phyloP scores from a whole-genome alignment of 2,797 vertebrate species.

The Netta rufina region DNA sequence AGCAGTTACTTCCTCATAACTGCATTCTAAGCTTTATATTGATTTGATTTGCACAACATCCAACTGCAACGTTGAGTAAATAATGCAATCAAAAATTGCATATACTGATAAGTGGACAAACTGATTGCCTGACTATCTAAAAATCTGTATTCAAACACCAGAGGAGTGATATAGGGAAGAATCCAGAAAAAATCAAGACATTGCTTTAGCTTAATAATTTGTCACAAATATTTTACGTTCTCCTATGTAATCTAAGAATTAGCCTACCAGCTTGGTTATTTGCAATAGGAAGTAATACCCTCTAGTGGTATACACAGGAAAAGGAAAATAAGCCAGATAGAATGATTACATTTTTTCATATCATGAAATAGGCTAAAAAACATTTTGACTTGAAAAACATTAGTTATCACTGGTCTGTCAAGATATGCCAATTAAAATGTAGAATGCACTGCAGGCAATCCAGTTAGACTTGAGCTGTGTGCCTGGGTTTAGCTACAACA shows the following conservation, averaged over 20 bases:
- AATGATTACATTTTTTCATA: neutral
- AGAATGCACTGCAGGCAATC: neutral
- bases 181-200: neutral
- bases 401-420: neutral
- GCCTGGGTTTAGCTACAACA: neutral
- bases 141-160: neutral
- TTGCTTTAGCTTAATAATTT: slow-evolving; percentile 2
- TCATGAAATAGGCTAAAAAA: neutral
- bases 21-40: neutral
- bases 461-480: neutral
- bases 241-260: neutral
- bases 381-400: neutral
- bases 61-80: neutral
- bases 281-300: slow-evolving; percentile 34
- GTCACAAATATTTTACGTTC: neutral
- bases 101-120: neutral
- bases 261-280: neutral
- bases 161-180: neutral
- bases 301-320: slow-evolving; percentile 36
- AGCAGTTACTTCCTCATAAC: neutral
- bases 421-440: neutral
- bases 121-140: neutral
- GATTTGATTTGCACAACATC: slow-evolving; percentile 6
- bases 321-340: neutral
- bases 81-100: neutral